Base-by-base conservation (phyloP, 2,797 vertebrate genomes). In the Muraenolepis orangiensis region DNA sequence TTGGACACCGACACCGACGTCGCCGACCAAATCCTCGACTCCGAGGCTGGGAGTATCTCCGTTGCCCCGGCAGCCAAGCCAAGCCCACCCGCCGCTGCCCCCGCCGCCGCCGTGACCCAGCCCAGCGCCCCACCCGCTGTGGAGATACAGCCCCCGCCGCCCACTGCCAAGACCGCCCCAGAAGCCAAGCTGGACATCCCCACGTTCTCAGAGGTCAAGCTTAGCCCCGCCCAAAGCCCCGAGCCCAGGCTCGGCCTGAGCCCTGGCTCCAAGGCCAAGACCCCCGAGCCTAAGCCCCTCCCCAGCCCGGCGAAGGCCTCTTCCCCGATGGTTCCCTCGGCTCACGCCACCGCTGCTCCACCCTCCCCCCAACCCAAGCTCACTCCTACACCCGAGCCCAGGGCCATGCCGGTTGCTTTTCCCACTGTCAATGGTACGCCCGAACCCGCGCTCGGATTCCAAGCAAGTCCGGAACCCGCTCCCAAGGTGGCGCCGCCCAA, bases 1-100 rank as follows among this genome's bases (percentile, higher is more conserved):
- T 80, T 94, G 81, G 94, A 95, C 87, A 95, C 93, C 73, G 94
- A 95, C 90, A 94, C 93, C 0, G 94, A 95, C 40, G 92, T 74
- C n/a, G 76, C 90, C 0, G 93, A 91, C 76, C 90, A 87, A 84
- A 84, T 88, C 76, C 90, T 87, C 0, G 92, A 93, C 46, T 93
- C 91, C 38, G 88, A 91, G 80, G 83, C 89, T 72, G 84, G 80
- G 57, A 90, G 87, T 72, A 76, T 92, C 78, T 89, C 91, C 29
- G 66, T 81, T 31, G 83, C 82, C 70, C 42, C 84, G 70, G 89
- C 91, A 72, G 70, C 73, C 74, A 84, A 90, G 83, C 26, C 86
- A 66, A 86, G 85, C 74, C 77, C 84, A 34, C 81, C 75, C 0
- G 18, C 84, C 79, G 79, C 87, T 74, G 78, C 87, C 0, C 84